Evolutionary conservation across 2,113 vertebrate species (phyloP), one percentile per base, ranked within the genome.

Genomic region (Corythornis cristatus): DNA sequence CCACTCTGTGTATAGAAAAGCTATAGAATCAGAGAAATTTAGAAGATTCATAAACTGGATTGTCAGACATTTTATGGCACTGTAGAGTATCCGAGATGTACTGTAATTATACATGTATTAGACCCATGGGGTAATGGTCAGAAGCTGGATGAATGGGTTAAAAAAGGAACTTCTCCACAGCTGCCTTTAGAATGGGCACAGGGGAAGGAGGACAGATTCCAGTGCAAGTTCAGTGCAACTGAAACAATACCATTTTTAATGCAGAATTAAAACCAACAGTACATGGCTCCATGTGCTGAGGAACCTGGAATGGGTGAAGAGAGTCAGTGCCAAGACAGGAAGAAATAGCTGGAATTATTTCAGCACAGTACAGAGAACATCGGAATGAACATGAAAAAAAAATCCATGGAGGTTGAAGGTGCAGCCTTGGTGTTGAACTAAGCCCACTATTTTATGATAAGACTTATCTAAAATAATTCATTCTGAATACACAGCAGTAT

Each of bases 11-110:
- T 12, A 12, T 5, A 67, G 42, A 18, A 91, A 81, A 83, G 37
- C 25, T 54, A 83, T 9, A 71, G 58, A 75, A 76, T 15, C 8
- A 31, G 33, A 86, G 68, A 83, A 53, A 71, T 62, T 13, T 0
- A 51, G 22, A 58, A 56, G 51, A 86, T 45, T 66, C 28, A 77
- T 54, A 62, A 25, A 67, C 3, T 45, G 72, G 85, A 65, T 57
- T 7, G 1, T 19, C 53, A 48, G 2, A 33, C 6, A 57, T 68
- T 89, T 80, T 40, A 60, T 2, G 5, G n/a, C 1, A 0, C 8
- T 56, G 11, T 46, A n/a, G n/a, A 71, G 13, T 6, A 79, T 14
- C 26, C 19, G 13, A 14, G 8, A 26, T 68, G n/a, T 18, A 65
- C 22, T 19, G 2, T 9, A 60, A 78, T 18, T 76, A 10, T 33